A percentile compares a stretch with the other conserved stretches of the same genome.
These are phyloP conservation scores for Bombycilla garrulus DNA, from an alignment of 2,113 vertebrate species.

Conservation along the genomic window DNA sequence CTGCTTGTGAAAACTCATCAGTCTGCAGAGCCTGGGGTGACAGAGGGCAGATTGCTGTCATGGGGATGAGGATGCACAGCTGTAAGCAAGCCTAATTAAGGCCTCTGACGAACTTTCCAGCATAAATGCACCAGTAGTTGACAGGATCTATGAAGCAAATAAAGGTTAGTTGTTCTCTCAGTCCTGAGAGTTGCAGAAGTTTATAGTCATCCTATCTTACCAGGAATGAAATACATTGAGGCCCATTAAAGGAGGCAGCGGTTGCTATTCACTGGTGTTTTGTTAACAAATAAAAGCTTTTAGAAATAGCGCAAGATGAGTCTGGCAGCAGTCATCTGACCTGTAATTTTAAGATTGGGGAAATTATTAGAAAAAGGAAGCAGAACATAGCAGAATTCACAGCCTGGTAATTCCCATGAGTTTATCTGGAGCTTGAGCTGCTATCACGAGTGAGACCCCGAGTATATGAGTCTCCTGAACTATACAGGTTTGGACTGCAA, in stretches of 20 bases:
- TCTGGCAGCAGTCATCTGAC: neutral
- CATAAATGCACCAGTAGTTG: neutral
- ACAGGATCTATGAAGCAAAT: neutral
- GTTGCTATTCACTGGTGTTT: neutral
- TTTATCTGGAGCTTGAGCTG: neutral
- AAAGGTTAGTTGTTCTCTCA: neutral
- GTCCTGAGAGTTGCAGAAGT: neutral
- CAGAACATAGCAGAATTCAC: accelerated
- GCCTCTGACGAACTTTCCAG: neutral
- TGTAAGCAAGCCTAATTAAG: neutral
- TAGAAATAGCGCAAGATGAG: neutral
- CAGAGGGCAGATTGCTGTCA: neutral
- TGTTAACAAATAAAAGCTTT: constrained; percentile 1
- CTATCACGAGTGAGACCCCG: accelerated
- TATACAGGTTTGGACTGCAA: neutral
- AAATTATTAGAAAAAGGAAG: neutral
- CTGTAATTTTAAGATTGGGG: neutral
- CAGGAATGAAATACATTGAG: neutral
- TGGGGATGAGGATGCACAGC: neutral
- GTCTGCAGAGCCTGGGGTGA: neutral
- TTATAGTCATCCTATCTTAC: neutral
- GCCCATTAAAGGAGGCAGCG: neutral
- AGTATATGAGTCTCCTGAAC: neutral
- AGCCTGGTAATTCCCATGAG: neutral
- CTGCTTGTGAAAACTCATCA: neutral